Evolutionary conservation across 1,140 invertebrate genomes (phyloP).

Genomic region (Drosophila ercepeae): DNA sequence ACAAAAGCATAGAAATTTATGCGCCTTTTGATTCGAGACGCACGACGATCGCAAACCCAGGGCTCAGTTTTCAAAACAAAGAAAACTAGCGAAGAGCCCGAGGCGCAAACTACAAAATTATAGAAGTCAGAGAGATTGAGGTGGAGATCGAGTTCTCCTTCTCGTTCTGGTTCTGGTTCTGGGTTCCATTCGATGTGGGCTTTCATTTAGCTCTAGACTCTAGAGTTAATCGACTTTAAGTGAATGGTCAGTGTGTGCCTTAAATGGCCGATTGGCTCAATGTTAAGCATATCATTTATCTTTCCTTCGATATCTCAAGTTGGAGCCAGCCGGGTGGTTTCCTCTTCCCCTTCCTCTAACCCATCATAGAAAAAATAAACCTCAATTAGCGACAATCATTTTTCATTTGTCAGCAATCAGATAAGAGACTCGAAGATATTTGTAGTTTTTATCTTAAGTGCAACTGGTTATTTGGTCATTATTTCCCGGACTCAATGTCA

Average conservation of each 20-base stretch:
- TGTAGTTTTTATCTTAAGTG: conserved; percentile 11
- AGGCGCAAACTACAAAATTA: conserved; percentile 48
- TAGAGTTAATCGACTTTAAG: conserved; percentile 61
- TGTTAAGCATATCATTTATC: conserved; percentile 71
- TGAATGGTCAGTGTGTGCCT: conserved; percentile 47
- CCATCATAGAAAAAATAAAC: neutral
- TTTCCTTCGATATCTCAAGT: conserved; percentile 39
- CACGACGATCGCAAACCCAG: conserved; percentile 32
- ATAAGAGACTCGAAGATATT: neutral
- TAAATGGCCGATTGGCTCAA: conserved; percentile 49
- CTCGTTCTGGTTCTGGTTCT: conserved; percentile 1
- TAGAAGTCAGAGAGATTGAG: conserved; percentile 43
- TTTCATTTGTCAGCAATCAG: conserved; percentile 51
- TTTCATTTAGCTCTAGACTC: conserved; percentile 6
- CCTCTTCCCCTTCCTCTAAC: neutral
- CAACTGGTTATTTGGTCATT: conserved; percentile 49
- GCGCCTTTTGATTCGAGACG: conserved; percentile 64
- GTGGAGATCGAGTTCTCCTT: conserved; percentile 23
- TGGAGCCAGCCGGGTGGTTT: conserved; percentile 40
- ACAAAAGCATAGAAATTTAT: conserved; percentile 60
- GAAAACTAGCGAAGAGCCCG: conserved; percentile 17
- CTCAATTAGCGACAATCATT: conserved; percentile 76
- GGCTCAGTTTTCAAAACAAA: conserved; percentile 14
- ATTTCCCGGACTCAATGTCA: conserved; percentile 55
- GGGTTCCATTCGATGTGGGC: too few relatives aligned